These are phyloP conservation scores for Lacanobia oleracea DNA, from an alignment of 2,888 invertebrate species.

Conservation along the genomic window DNA sequence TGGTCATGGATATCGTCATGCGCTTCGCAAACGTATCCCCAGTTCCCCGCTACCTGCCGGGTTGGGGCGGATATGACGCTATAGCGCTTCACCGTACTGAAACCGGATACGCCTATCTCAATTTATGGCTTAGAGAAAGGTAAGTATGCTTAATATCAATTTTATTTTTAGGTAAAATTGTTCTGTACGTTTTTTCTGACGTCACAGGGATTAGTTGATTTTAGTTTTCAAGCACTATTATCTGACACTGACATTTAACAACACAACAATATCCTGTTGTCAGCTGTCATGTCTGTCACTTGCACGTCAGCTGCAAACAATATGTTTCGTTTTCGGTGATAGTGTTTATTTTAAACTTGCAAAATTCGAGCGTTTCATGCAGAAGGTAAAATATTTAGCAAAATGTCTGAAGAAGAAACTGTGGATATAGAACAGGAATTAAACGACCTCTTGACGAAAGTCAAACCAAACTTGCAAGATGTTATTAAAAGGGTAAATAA, in stretches of 20 bases:
- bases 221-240: background rate
- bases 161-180: too few relatives aligned
- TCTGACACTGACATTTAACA: conserved; percentile 53
- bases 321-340: conserved; percentile 64
- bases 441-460: conserved; percentile 85
- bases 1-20: too few relatives aligned
- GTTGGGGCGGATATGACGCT: too few relatives aligned
- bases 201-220: conserved; percentile 17
- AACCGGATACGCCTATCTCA: too few relatives aligned
- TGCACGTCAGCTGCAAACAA: conserved; percentile 59
- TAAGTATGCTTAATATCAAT: too few relatives aligned
- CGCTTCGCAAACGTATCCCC: too few relatives aligned
- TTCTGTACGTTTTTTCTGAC: too few relatives aligned
- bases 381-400: conserved; percentile 71
- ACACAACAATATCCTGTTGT: conserved; percentile 67
- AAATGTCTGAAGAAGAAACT: conserved; percentile 82
- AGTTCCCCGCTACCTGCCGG: too few relatives aligned
- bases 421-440: conserved; percentile 88
- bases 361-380: conserved; percentile 44
- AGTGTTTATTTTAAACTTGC: conserved; percentile 46
- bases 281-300: conserved; percentile 45
- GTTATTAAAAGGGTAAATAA: conserved; percentile 89
- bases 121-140: too few relatives aligned
- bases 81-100: too few relatives aligned
- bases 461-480: conserved; percentile 90